Evolutionary conservation across 2,797 vertebrate genomes (phyloP).

Genomic region (Corythornis leucogaster): DNA sequence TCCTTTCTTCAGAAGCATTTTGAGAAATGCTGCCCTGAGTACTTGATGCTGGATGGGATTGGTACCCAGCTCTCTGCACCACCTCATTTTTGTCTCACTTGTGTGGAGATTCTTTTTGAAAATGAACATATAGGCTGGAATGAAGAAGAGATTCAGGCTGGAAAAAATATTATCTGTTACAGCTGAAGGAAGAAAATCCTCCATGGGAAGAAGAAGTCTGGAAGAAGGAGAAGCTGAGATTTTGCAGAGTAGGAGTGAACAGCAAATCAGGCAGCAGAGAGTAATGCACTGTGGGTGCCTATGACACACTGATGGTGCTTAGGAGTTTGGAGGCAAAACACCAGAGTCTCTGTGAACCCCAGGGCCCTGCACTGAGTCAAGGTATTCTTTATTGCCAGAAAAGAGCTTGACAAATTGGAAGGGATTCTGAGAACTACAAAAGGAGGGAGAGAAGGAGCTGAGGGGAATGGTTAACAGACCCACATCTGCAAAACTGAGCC

Average conservation of each 20-base stretch:
- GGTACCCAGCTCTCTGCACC: neutral
- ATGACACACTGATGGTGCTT: fast-evolving
- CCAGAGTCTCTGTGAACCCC: neutral
- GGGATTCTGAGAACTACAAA: slow-evolving; percentile 10
- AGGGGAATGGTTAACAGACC: slow-evolving; percentile 37
- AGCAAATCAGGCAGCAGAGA: neutral
- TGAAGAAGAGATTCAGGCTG: neutral
- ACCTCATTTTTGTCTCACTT: neutral
- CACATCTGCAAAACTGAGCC: slow-evolving; percentile 31
- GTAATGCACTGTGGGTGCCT: fast-evolving
- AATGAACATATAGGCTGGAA: neutral
- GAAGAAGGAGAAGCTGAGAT: neutral
- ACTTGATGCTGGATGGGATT: neutral
- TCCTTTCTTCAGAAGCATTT: neutral
- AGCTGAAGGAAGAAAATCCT: neutral
- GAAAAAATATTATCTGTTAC: slow-evolving; percentile 22
- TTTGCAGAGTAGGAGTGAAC: neutral
- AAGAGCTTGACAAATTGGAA: slow-evolving; percentile 34
- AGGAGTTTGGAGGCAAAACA: neutral
- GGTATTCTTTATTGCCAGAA: slow-evolving; percentile 23
- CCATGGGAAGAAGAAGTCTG: neutral
- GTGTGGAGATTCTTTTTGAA: neutral
- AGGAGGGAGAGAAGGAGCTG: neutral
- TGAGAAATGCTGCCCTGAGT: neutral
- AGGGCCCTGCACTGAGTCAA: neutral